Evolutionary conservation across 2,888 invertebrate genomes (phyloP), one percentile per base, ranked within the genome.

Genomic region (Euclidia mi): DNA sequence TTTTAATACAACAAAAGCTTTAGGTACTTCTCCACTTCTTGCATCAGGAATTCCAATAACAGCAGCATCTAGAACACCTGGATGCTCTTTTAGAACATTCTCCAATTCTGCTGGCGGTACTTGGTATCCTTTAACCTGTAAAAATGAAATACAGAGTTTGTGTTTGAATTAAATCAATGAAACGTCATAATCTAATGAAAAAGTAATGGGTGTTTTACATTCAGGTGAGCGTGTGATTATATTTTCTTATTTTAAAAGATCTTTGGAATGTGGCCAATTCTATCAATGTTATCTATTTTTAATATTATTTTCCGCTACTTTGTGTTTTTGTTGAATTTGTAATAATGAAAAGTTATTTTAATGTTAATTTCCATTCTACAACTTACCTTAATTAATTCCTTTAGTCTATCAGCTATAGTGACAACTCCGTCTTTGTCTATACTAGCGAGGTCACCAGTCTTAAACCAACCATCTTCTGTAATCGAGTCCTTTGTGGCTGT

Each of bases 101-200:
- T 98, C 98, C 35, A 98, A 85, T 87, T 98, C 98, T 2, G 98
- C 98, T 11, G 98, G 98, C n/a, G 98, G 96, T 15, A 98, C 98
- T 95, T 98, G 95, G 78, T 92, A 95, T 1, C 95, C 96, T 89
- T 95, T 96, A 0, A 96, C 96, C 89, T 89, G 65, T 69, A 97
- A 79, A 90, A 11, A 12, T 12, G 7, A 29, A 17, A 40, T n/a
- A n/a, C n/a, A n/a, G n/a, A n/a, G n/a, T n/a, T n/a, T n/a, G n/a
- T n/a, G n/a, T n/a, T n/a, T n/a, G 4, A 25, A 25, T 25, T 0
- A 25, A 7, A 6, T n/a, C n/a, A n/a, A n/a, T n/a, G n/a, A n/a
- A n/a, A n/a, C n/a, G n/a, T n/a, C n/a, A n/a, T n/a, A n/a, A n/a
- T n/a, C n/a, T n/a, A n/a, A n/a, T n/a, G n/a, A n/a, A n/a, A n/a